These are phyloP conservation scores for Eristalis intricaria DNA, from an alignment of 2,888 invertebrate genomes.

Conservation along the genomic window DNA sequence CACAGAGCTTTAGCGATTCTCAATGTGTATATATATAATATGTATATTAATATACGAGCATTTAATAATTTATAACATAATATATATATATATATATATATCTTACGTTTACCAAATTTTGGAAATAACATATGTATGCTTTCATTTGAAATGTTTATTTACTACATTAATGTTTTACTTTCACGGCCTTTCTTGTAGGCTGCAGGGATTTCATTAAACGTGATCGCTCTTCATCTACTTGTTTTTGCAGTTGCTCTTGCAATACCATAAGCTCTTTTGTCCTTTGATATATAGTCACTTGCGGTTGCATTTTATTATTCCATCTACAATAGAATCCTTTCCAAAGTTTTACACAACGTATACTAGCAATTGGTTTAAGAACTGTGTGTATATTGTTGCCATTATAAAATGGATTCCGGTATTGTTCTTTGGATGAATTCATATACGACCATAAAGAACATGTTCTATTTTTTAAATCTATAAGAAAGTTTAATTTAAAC, in stretches of 20 bases:
- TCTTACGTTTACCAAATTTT: not conserved
- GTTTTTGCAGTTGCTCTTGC: too few species aligned
- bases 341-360: too few species aligned
- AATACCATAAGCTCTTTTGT: too few species aligned
- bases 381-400: too few species aligned
- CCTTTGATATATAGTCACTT: too few species aligned
- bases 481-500: not conserved
- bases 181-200: constrained; percentile 71
- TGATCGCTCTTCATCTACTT: constrained; percentile 89
- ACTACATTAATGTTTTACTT: constrained; percentile 34
- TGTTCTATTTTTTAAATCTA: constrained; percentile 91
- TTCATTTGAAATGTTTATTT: not conserved
- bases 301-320: too few species aligned
- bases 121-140: not conserved
- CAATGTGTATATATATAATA: not conserved
- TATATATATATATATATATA: not conserved
- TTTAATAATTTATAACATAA: not conserved
- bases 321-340: too few species aligned
- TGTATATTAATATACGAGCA: not conserved
- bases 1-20: not conserved
- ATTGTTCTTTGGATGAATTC: constrained; percentile 92
- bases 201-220: constrained; percentile 83
- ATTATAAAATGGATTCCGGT: constrained; percentile 95
- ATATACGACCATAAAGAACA: constrained; percentile 98
- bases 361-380: too few species aligned